Evolutionary conservation across 2,797 vertebrate species (phyloP), one percentile per base, ranked within the genome.

Genomic region (Lindbergichthys nudifrons): DNA sequence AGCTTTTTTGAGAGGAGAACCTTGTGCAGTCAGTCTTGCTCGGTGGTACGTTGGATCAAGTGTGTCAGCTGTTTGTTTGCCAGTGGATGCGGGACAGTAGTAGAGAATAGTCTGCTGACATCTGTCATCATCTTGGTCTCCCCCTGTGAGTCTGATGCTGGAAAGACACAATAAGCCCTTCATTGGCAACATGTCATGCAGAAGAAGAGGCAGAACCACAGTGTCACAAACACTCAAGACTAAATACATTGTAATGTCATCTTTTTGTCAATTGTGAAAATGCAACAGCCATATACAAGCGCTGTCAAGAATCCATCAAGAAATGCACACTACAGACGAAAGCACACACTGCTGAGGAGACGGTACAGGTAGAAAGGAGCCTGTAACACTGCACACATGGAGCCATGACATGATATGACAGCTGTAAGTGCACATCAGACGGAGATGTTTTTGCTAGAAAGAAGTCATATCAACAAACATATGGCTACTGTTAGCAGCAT

Each of bases 41-140:
- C 47, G 79, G 57, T 64, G 76, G 67, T 86, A 71, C 69, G 80
- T 81, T 86, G 85, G 87, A 84, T 90, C 80, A 65, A 5, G 83
- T 87, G 87, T 86, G 84, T 89, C 87, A 82, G 82, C 84, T 79
- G 85, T 87, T 89, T 84, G 83, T 87, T 90, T 82, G 82, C 65
- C 87, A 53, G 67, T 70, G 65, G 75, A 80, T 82, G 78, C 46
- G 74, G 84, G 80, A 84, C 68, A 75, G 75, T 82, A 42, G 83
- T 19, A 13, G 75, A 85, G 59, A 73, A 75, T 30, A 63, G 79
- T 83, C 85, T 68, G 83, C 72, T 79, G 88, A 87, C 89, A 84
- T 84, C 84, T 83, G 81, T 91, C 88, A 89, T 88, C 85, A 86
- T 84, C 91, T 91, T 16, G 92, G 87, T 89, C 87, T 92, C 81